Conservation (phyloP, 2,113 vertebrate genomes). For the Hucho hucho region DNA sequence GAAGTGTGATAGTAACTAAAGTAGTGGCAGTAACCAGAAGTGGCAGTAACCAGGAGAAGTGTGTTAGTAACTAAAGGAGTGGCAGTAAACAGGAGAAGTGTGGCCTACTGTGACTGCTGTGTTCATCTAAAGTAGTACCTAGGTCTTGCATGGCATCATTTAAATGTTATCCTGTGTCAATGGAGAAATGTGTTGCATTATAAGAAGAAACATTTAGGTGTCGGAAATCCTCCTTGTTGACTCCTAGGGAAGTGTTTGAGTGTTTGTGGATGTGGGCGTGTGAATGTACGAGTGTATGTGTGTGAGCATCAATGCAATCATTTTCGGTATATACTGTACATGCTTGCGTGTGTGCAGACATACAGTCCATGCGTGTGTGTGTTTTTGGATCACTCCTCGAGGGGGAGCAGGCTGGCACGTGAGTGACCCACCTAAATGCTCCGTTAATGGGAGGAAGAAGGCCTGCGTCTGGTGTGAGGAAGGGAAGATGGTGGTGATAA, state of each 20-base stretch:
- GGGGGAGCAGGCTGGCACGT: constrained; percentile 31
- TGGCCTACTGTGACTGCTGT: too few species aligned
- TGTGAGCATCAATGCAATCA: too few species aligned
- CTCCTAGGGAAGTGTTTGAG: not conserved
- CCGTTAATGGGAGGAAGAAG: constrained; percentile 48
- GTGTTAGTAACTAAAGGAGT: too few species aligned
- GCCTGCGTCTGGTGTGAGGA: constrained; percentile 43
- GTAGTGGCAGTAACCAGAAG: too few species aligned
- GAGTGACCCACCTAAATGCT: constrained; percentile 41
- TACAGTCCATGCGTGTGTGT: not conserved
- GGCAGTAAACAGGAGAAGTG: too few species aligned
- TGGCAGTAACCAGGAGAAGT: too few species aligned
- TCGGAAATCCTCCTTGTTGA: too few species aligned
- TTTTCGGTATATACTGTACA: not conserved
- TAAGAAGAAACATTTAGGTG: constrained; percentile 13
- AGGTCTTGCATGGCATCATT: not conserved
- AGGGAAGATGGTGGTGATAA: constrained; percentile 67
- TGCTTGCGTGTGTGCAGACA: not conserved
- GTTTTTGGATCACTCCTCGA: not conserved
- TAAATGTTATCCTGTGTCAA: not conserved
- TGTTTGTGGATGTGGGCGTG: not conserved
- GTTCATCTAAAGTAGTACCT: too few species aligned
- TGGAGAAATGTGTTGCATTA: constrained; percentile 2
- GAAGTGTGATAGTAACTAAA: too few species aligned
- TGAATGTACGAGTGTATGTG: constrained; percentile 3